These are phyloP conservation scores for Xyrichtys novacula DNA, from an alignment of 2,797 vertebrate genomes.

Conservation along the genomic window DNA sequence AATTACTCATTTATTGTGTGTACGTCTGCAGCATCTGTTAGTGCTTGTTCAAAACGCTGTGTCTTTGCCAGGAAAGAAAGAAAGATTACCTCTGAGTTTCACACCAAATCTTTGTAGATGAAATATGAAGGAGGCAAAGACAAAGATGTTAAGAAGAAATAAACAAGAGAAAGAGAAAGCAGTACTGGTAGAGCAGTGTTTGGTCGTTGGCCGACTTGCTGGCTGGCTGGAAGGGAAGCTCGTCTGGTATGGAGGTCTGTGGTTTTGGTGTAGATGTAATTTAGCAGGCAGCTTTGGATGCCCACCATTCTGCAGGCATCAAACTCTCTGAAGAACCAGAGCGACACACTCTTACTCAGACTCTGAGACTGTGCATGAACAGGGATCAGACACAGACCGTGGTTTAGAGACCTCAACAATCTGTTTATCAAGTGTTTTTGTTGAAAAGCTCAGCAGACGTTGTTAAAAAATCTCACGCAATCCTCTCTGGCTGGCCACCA, in stretches of 20 bases:
- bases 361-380: conserved; percentile 47
- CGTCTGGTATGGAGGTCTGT: conserved; percentile 78
- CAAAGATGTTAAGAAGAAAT: conserved; percentile 52
- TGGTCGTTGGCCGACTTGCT: conserved; percentile 77
- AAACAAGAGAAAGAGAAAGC: conserved; percentile 56
- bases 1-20: conserved; percentile 50
- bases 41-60: conserved; percentile 57
- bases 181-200: conserved; percentile 54
- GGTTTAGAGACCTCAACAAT: conserved; percentile 68
- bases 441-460: conserved; percentile 74
- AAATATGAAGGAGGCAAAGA: conserved; percentile 53
- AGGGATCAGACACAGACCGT: conserved; percentile 66
- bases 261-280: conserved; percentile 82
- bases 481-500: conserved; percentile 66
- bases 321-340: conserved; percentile 54
- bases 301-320: conserved; percentile 75
- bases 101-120: conserved; percentile 47
- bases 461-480: conserved; percentile 78
- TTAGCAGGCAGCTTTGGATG: conserved; percentile 77
- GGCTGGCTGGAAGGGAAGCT: conserved; percentile 74
- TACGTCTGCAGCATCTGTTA: conserved; percentile 52
- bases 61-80: conserved; percentile 31
- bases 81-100: conserved; percentile 44
- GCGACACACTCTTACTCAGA: conserved; percentile 38
- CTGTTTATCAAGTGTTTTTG: conserved; percentile 83